phyloP scores from a whole-genome alignment of 2,888 invertebrate genomes.

The Drosophila mulleri region DNA sequence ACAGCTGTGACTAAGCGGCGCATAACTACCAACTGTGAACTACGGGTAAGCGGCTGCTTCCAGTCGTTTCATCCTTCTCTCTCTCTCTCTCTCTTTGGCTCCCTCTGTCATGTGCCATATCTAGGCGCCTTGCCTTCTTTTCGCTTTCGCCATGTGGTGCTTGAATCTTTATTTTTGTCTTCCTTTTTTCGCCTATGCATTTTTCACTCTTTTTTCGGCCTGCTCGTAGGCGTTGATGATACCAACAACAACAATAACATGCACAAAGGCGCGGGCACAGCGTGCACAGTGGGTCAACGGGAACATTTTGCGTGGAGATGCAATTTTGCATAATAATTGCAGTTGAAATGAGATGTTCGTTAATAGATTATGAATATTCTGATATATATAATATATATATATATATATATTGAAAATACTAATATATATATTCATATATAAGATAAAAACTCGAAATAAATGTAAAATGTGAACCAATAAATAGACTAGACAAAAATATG shows the following conservation, averaged over 20 bases:
- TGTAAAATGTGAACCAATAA: no score
- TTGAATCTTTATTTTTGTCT: constrained; percentile 30
- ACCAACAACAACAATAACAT: constrained; percentile 51
- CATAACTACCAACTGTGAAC: constrained; percentile 73
- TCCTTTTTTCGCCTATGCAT: constrained; percentile 59
- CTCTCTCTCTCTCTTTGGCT: neutral
- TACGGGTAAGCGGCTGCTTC: constrained; percentile 47
- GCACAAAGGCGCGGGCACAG: constrained; percentile 32
- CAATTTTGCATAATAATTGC: no score
- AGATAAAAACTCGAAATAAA: no score
- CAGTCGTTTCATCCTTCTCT: constrained; percentile 1
- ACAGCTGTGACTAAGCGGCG: constrained; percentile 80
- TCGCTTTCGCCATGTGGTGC: constrained; percentile 45
- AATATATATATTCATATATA: no score
- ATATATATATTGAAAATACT: no score
- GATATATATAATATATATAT: no score
- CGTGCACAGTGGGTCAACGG: constrained; percentile 53
- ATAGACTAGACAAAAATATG: neutral
- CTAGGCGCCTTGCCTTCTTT: constrained; percentile 41
- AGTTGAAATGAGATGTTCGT: no score
- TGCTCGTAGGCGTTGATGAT: constrained; percentile 77
- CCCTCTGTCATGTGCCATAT: constrained; percentile 5
- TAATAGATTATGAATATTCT: no score
- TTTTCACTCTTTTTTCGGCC: constrained; percentile 63
- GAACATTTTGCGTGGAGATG: no score